Conservation (phyloP, 2,888 invertebrate species). For the Theristus sp. region DNA sequence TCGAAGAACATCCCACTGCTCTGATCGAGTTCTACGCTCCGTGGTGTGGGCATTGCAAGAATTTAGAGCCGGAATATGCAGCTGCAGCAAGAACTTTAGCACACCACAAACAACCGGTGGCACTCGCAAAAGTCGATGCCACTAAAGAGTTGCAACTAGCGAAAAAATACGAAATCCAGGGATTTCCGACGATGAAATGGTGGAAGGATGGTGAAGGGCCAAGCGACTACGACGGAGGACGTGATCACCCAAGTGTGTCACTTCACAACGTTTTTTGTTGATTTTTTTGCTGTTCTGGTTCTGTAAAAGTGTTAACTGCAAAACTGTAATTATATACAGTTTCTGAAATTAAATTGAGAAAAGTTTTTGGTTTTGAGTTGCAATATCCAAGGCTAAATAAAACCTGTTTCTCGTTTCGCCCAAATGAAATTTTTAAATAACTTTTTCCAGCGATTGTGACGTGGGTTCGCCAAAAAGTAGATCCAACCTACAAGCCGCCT, state of each 20-base stretch:
- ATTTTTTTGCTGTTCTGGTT: no score
- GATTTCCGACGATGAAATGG: conserved; percentile 39
- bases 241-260: conserved; percentile 27
- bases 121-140: conserved; percentile 33
- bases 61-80: conserved; percentile 36
- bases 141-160: conserved; percentile 34
- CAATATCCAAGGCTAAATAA: no score
- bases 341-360: no score
- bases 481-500: conserved; percentile 41
- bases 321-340: no score
- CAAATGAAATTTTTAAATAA: not conserved
- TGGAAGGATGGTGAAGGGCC: conserved; percentile 35
- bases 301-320: no score
- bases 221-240: conserved; percentile 37
- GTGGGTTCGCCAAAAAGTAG: conserved; percentile 36
- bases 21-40: conserved; percentile 44
- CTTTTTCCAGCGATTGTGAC: conserved; percentile 34
- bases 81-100: conserved; percentile 33
- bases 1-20: conserved; percentile 30
- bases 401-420: no score
- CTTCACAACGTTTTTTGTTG: no score
- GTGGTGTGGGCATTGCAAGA: conserved; percentile 41
- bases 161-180: conserved; percentile 33
- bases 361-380: no score
- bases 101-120: conserved; percentile 11